Evolutionary conservation across 2,797 vertebrate species (phyloP).

Genomic region (Lepilemur septentrionalis): DNA sequence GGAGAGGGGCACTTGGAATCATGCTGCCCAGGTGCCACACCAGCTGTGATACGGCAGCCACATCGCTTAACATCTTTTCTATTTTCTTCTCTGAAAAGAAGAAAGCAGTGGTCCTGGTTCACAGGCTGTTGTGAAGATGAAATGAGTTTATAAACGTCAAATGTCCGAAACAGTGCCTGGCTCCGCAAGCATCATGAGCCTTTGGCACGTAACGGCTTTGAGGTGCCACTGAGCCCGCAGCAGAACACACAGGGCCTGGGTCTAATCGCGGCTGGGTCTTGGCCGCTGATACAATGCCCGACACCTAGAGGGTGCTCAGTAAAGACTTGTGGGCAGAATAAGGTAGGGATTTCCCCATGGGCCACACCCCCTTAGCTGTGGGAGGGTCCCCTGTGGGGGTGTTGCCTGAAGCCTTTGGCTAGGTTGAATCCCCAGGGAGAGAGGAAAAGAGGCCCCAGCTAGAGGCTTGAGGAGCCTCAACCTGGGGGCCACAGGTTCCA

Average conservation of each 20-base stretch:
- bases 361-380: background rate
- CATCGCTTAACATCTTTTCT: background rate
- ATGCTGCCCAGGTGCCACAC: rapidly evolving
- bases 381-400: background rate
- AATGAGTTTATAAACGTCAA: background rate
- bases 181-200: background rate
- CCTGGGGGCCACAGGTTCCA: background rate
- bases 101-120: background rate
- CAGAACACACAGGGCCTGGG: too few relatives aligned
- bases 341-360: background rate
- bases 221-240: background rate
- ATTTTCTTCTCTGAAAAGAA: background rate
- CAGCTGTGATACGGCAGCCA: too few relatives aligned
- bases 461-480: background rate
- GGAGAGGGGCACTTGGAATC: background rate
- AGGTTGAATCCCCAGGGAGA: background rate
- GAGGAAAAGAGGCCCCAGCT: background rate
- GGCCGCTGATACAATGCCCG: rapidly evolving
- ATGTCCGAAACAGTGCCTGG: background rate
- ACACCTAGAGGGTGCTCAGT: background rate
- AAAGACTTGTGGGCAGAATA: background rate
- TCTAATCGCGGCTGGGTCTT: background rate
- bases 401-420: background rate
- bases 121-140: background rate
- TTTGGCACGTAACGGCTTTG: background rate